Conservation (phyloP, 2,797 vertebrate genomes). For the Eidolon dupreanum region DNA sequence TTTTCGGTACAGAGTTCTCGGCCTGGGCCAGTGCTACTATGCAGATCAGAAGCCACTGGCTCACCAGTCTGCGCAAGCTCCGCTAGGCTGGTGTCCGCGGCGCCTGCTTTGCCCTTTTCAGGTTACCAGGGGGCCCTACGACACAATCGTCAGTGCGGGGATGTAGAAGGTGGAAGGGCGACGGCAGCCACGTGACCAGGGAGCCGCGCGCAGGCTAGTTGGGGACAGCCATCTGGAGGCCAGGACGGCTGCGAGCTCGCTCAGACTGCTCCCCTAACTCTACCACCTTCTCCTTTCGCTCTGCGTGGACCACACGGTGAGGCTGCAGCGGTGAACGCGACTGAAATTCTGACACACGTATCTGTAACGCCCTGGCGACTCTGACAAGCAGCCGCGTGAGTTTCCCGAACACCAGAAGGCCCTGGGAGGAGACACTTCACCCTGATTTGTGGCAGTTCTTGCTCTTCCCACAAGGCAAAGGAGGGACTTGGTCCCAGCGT, state of each 20-base stretch:
- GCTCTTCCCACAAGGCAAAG: background rate
- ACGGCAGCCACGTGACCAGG: background rate
- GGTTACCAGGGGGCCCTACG: background rate
- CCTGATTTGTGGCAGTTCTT: conserved; percentile 88
- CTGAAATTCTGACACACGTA: background rate
- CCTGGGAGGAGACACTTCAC: conserved; percentile 89
- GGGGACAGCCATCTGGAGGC: accelerated
- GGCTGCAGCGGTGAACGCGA: background rate
- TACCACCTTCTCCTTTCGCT: background rate
- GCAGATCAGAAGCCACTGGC: background rate
- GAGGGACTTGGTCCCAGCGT: background rate
- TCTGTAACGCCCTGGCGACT: background rate
- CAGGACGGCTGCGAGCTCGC: accelerated
- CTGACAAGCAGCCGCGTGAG: conserved; percentile 68
- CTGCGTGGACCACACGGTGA: background rate
- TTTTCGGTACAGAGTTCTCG: accelerated
- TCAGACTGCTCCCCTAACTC: background rate
- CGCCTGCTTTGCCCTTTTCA: background rate
- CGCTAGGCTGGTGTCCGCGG: accelerated
- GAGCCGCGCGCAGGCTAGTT: background rate
- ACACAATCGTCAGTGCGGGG: background rate
- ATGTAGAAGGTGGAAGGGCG: background rate
- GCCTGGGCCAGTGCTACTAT: accelerated
- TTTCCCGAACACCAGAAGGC: conserved; percentile 86
- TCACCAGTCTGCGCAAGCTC: background rate